Evolutionary conservation across 2,113 vertebrate genomes (phyloP), one percentile per base, ranked within the genome.

Genomic region (Phalacrocorax aristotelis): DNA sequence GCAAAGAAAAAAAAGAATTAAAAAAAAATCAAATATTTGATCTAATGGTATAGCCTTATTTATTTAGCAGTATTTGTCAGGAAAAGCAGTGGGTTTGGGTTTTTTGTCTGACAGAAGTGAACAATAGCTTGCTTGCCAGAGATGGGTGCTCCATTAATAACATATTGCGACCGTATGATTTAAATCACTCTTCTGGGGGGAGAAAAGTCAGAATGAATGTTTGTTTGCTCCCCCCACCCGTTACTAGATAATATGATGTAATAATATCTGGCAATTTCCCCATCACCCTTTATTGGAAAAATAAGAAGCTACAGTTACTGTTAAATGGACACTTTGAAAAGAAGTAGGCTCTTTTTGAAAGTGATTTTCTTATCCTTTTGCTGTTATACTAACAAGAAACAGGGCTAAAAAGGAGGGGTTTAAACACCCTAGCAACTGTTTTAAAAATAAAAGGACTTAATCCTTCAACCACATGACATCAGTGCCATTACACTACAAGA

Each of bases 1-100:
- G 99, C 85, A 96, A 97, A 98, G 92, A 95, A 92, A 98, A 92
- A 98, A 97, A 91, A 82, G 91, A 97, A 96, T 97, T 29, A 93
- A 65, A 88, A 93, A 83, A 81, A 83, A 76, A 96, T 97, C 62
- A 90, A 74, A 91, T 77, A 69, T 89, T 82, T 89, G 55, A 30
- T 79, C 65, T 86, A 92, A 82, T 18, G 66, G 81, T 52, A 96
- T 20, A 96, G 75, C 64, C 19, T 49, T 78, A 89, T 38, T 51
- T 27, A 95, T 14, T 93, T 54, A 97, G 69, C 18, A 94, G 40
- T 66, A 84, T 44, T 82, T 90, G 34, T 95, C 34, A 94, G 38
- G 40, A 97, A 95, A 96, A 84, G 40, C 84, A 95, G 54, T 7
- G 54, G 36, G 51, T 84, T 93, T 58, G 51, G 54, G 40, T 16